Evolutionary conservation across 2,888 invertebrate species (phyloP), one percentile per base, ranked within the genome.

Genomic region (Pinctada fucata): DNA sequence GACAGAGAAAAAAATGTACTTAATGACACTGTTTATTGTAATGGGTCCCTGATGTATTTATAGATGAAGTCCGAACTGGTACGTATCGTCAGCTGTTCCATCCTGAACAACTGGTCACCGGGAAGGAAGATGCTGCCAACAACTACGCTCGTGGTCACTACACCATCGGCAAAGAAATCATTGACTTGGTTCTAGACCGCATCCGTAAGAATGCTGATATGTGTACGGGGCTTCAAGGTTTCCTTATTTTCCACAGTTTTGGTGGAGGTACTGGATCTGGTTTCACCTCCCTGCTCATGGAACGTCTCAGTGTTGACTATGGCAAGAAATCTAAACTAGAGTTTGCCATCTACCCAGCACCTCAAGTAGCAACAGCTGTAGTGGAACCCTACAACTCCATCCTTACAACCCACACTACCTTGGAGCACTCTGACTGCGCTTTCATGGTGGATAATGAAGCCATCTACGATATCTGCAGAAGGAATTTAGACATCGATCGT

Each of bases 331-430:
- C 90, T 47, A 91, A 91, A 81, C 84, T 91, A 47, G 90, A 91
- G 81, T 97, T 97, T 92, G 95, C 96, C n/a, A 95, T 97, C 76
- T 97, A 97, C 91, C 97, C 97, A 3, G 97, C 97, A 8, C 97
- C 97, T 1, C 89, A 89, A 81, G 85, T 89, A 10, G 83, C 88
- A 31, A 89, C 89, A 13, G 88, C 97, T 0, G 97, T 97, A 5
- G 97, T 97, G 49, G 97, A 97, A 92, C 98, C 97, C 0, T 98
- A 98, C 95, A 98, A 98, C 94, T 97, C 97, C 0, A 97, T 98
- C 76, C 88, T 98, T 0, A 58, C 58, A 6, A 58, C 58, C 58
- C 58, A 58, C 58, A 58, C 58, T 13, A 58, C 58, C 58, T 13
- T 58, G 58, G 58, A 58, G 13, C 58, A 58, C 58, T 58, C 58